Base-by-base conservation (phyloP, 2,113 vertebrate species). In the Lamprologus callipterus region DNA sequence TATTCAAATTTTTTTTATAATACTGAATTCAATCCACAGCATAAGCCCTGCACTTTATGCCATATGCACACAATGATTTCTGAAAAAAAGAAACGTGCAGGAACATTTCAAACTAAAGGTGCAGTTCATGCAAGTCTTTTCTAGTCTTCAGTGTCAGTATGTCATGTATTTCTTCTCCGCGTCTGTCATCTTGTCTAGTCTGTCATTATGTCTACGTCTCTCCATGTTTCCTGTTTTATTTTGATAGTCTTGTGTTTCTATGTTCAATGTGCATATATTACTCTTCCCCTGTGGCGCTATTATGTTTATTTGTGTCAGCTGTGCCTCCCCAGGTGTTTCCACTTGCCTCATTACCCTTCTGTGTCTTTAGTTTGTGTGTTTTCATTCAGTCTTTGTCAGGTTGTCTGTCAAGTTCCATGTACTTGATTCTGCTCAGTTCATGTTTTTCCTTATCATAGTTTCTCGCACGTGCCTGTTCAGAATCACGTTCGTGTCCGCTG, bases 381-480 rank as follows among this genome's bases (percentile, higher is more conserved):
- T 33, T 63, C 58, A 33, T 33, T 63, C 28, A 7, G 16, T 7
- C 16, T 33, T 63, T 33, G 28, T 63, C 28, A 19, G 58, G 28
- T 33, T 63, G 16, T 33, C 0, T 63, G 57, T 63, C 58, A 63
- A 11, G 28, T 33, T 33, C 2, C 9, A 33, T 63, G 28, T 33
- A 11, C 28, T 63, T 63, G 58, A 33, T 3, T 63, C 16, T 33
- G 16, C 16, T 0, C 6, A 33, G 58, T 0, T 63, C 58, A 63
- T 1, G 1, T 0, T 19, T 63, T 33, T 19, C 58, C 16, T 63
- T 63, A 0, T 33, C 58, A 3, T 33, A 7, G 2, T 33, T 63
- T 63, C 9, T 19, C 1, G 4, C 9, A 11, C 0, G 6, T 19
- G 28, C 28, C 58, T 33, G 58, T 63, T 63, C 28, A 63, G 58